Evolutionary conservation across 1,140 invertebrate species (phyloP).

Genomic region (Drosophila nigrodunni): DNA sequence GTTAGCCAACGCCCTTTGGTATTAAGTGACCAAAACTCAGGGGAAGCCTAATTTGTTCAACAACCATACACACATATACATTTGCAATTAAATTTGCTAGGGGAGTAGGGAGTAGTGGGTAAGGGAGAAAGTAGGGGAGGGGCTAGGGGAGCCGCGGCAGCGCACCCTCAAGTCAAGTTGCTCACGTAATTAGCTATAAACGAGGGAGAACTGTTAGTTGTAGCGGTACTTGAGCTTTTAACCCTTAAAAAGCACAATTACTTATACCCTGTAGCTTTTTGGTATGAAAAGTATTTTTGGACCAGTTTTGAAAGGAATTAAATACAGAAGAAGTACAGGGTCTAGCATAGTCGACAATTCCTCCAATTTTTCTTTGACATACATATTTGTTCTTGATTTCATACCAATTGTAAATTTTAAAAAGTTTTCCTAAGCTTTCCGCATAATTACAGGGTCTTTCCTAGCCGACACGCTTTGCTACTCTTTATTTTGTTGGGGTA

Average conservation of each 20-base stretch:
- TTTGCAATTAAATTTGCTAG: conserved; percentile 67
- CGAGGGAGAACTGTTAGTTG: neutral
- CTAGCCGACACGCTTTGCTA: too few relatives aligned
- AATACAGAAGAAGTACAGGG: too few relatives aligned
- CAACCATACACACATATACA: conserved; percentile 18
- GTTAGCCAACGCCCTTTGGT: conserved; percentile 55
- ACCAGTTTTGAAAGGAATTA: too few relatives aligned
- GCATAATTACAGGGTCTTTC: conserved; percentile 25
- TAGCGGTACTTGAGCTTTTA: conserved; percentile 53
- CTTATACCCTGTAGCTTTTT: conserved; percentile 4
- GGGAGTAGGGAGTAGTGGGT: conserved; percentile 10
- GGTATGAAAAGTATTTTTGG: too few relatives aligned
- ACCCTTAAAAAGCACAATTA: conserved; percentile 57
- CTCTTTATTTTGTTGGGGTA: conserved; percentile 17
- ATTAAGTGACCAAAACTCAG: conserved; percentile 46
- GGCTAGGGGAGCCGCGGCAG: neutral
- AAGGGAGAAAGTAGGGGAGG: conserved; percentile 1
- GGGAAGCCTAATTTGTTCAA: conserved; percentile 75
- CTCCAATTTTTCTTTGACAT: too few relatives aligned
- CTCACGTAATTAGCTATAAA: conserved; percentile 58
- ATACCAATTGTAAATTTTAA: too few relatives aligned
- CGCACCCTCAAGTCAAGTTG: conserved; percentile 62
- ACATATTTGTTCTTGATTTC: too few relatives aligned
- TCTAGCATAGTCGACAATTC: too few relatives aligned
- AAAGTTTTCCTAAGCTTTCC: neutral